phyloP scores from a whole-genome alignment of 2,888 invertebrate species.

The Lepidocyrtoides sp. region DNA sequence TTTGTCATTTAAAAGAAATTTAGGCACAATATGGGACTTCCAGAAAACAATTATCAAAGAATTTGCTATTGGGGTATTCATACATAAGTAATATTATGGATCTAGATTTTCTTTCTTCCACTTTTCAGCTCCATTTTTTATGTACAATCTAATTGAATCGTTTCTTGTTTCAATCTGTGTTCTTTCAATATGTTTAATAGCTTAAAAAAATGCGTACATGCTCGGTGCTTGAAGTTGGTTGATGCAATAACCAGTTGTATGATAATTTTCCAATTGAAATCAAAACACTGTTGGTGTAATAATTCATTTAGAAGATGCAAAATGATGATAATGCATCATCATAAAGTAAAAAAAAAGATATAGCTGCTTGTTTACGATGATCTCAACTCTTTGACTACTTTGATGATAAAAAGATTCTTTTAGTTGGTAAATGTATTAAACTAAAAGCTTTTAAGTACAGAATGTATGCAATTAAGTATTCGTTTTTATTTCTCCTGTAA shows the following conservation, averaged over 20 bases:
- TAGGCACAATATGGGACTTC: not conserved
- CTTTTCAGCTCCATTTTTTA: not conserved
- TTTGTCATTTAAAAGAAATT: not conserved
- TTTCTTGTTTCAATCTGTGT: not conserved
- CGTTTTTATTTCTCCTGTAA: not conserved
- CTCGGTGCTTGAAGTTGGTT: not conserved
- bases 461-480: not conserved
- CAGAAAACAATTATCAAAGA: not conserved
- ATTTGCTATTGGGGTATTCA: not conserved
- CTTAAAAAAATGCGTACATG: not conserved
- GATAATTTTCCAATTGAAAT: not conserved
- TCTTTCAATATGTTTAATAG: not conserved
- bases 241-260: not conserved
- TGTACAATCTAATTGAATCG: not conserved
- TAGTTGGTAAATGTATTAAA: not conserved
- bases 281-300: not conserved
- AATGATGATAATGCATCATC: no score
- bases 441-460: not conserved
- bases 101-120: not conserved
- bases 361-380: conserved; percentile 36
- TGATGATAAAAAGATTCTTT: not conserved
- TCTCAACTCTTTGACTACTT: conserved; percentile 33
- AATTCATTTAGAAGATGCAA: conserved; percentile 1
- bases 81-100: not conserved
- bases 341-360: not conserved